Evolutionary conservation across 2,888 invertebrate genomes (phyloP).

Genomic region (Nymphalis urticae): DNA sequence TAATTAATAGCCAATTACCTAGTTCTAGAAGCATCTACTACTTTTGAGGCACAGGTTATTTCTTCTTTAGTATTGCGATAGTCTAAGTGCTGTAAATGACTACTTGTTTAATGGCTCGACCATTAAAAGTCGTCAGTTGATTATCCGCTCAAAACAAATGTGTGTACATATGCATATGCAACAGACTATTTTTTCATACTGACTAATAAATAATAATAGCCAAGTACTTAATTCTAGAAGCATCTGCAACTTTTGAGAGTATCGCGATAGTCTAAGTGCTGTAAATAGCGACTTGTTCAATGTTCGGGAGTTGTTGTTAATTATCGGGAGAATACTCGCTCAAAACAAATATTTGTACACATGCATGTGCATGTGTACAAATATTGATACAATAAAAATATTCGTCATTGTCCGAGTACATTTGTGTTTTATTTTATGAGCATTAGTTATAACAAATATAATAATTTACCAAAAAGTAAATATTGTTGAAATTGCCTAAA

Average conservation of each 20-base stretch:
- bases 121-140: not conserved
- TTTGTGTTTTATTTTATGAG: not conserved
- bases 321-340: too few relatives aligned
- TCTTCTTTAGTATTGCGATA: not conserved
- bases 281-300: not conserved
- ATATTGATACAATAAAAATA: not conserved
- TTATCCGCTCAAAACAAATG: not conserved
- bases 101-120: not conserved
- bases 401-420: not conserved
- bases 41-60: too few relatives aligned
- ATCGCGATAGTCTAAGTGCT: not conserved
- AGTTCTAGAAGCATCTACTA: too few relatives aligned
- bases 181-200: too few relatives aligned
- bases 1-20: too few relatives aligned
- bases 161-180: not conserved
- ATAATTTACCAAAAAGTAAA: conserved; percentile 22
- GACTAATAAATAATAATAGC: too few relatives aligned
- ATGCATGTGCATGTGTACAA: too few relatives aligned
- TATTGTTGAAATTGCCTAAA: conserved; percentile 36
- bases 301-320: not conserved
- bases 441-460: not conserved
- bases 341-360: not conserved
- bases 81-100: not conserved
- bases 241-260: too few relatives aligned
- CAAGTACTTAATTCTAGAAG: too few relatives aligned